These are phyloP conservation scores for Aradus depressus DNA, from an alignment of 2,888 invertebrate genomes.

Conservation along the genomic window DNA sequence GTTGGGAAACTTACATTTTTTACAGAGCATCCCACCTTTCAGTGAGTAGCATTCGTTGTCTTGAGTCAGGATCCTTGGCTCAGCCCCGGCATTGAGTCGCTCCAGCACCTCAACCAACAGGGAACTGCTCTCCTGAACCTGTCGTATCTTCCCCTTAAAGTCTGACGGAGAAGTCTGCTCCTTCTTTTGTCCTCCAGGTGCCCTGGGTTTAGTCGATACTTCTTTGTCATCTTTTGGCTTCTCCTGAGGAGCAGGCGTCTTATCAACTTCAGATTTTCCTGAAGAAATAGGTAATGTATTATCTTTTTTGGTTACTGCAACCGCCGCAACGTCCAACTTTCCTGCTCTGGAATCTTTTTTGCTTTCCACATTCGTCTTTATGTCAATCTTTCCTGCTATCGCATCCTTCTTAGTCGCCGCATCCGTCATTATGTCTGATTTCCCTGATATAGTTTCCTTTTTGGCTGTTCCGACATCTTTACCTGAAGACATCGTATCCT, in stretches of 20 bases:
- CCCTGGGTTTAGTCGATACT: neutral
- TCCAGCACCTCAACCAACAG: conserved; percentile 7
- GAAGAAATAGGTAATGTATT: too few species aligned
- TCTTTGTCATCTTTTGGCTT: neutral
- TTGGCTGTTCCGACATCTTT: neutral
- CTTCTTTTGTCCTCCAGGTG: neutral
- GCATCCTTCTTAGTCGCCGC: too few species aligned
- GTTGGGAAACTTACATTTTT: neutral
- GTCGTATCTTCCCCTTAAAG: conserved; percentile 19
- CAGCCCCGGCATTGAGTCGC: too few species aligned
- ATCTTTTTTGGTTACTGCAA: neutral
- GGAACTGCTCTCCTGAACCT: conserved; percentile 10
- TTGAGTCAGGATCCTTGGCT: conserved; percentile 1
- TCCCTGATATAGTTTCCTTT: neutral
- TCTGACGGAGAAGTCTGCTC: conserved; percentile 5
- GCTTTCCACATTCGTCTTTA: too few species aligned
- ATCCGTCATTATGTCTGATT: neutral
- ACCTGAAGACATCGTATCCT: too few species aligned
- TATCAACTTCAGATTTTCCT: too few species aligned
- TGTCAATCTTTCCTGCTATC: too few species aligned
- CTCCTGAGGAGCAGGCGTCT: neutral
- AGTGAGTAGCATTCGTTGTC: conserved; percentile 11
- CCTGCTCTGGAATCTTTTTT: too few species aligned
- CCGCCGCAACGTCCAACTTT: neutral
- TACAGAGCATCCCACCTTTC: conserved; percentile 25